Evolutionary conservation across 2,113 vertebrate genomes (phyloP).

Genomic region (Gavia stellata): DNA sequence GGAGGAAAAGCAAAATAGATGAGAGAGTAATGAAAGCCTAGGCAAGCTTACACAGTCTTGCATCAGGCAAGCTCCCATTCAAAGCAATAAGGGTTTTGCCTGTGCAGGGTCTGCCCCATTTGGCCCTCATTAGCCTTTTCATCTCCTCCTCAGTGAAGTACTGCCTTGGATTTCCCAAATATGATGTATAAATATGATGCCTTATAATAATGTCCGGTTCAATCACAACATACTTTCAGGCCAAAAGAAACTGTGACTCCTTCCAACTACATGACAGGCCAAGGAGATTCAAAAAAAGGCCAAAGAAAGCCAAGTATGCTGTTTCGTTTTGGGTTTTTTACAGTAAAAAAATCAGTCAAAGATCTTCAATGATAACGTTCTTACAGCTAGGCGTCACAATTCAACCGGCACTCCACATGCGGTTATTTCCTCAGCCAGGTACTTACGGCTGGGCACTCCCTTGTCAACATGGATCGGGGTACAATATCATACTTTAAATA

Average conservation of each 20-base stretch:
- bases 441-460: background rate
- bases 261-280: background rate
- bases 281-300: background rate
- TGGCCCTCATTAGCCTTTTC: background rate
- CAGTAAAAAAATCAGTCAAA: background rate
- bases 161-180: background rate
- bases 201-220: background rate
- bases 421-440: background rate
- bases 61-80: background rate
- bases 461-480: rapidly evolving
- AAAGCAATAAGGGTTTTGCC: background rate
- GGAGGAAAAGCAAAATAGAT: background rate
- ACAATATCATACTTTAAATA: background rate
- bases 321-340: background rate
- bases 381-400: no score
- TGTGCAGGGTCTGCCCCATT: background rate
- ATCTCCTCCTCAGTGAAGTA: background rate
- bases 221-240: background rate
- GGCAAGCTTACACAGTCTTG: background rate
- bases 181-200: background rate
- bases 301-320: background rate
- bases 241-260: background rate
- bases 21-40: background rate
- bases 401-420: background rate
- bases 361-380: background rate